Conservation (phyloP, 2,797 vertebrate genomes). For the Poecilia gillii region DNA sequence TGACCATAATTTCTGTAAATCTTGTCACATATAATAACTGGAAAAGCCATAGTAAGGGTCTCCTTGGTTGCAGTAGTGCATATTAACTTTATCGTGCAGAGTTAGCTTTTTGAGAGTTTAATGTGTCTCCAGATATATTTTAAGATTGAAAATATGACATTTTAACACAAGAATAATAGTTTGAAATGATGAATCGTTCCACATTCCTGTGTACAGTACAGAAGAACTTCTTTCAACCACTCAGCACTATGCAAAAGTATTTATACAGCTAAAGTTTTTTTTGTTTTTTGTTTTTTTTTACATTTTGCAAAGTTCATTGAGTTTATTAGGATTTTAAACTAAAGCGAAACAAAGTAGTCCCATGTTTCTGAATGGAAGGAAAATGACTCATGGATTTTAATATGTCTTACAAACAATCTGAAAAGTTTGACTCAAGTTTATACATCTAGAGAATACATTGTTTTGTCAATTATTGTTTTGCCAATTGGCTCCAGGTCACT, state of each 20-base stretch:
- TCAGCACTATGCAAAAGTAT: not conserved
- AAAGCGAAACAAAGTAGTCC: slow-evolving; percentile 17
- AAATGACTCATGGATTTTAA: not conserved
- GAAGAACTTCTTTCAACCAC: not conserved
- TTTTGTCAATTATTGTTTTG: not conserved
- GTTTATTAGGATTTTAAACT: slow-evolving; percentile 3
- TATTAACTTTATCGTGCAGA: not conserved
- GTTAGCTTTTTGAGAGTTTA: not conserved
- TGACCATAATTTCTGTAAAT: not conserved
- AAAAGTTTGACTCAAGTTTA: not conserved
- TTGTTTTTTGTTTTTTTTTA: not conserved
- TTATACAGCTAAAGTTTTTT: not conserved
- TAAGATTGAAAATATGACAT: too few species aligned
- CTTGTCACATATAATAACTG: not conserved
- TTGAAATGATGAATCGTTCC: not conserved
- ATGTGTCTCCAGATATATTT: not conserved
- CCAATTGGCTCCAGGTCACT: not conserved
- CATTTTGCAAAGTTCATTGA: not conserved
- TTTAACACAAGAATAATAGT: not conserved
- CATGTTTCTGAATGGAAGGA: not conserved
- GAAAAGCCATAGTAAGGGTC: not conserved
- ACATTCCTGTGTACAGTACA: not conserved
- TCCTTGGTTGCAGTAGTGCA: not conserved
- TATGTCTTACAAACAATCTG: not conserved
- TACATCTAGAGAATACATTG: not conserved